Conservation (phyloP, 2,797 vertebrate species). For the Cynodonichthys magdalenae region DNA sequence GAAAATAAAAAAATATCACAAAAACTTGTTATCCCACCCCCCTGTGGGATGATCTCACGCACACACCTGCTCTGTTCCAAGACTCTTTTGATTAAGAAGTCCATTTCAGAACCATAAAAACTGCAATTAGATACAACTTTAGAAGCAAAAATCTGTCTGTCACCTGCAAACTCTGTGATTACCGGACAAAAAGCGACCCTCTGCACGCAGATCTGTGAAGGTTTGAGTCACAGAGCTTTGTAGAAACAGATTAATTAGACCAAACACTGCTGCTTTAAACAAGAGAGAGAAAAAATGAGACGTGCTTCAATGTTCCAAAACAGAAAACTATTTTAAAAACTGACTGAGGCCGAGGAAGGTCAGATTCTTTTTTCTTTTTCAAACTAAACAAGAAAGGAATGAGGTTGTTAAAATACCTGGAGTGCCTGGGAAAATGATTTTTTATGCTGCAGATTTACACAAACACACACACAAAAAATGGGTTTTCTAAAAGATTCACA, state of each 20-base stretch:
- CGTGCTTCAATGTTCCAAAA: not conserved
- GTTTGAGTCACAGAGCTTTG: not conserved
- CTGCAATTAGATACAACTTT: conserved; percentile 47
- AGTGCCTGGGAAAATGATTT: not conserved
- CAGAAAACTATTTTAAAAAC: not conserved
- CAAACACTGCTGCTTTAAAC: not conserved
- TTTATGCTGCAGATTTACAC: not conserved
- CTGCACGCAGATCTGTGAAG: not conserved
- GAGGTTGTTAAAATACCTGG: conserved; percentile 20
- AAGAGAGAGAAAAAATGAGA: not conserved
- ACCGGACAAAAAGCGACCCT: not conserved
- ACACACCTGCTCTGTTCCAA: conserved; percentile 51
- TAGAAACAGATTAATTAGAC: not conserved
- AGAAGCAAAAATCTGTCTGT: conserved; percentile 30
- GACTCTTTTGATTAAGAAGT: conserved; percentile 53
- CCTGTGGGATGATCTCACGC: not conserved
- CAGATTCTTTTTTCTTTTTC: conserved; percentile 12
- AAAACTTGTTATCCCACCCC: no score
- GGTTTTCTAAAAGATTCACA: not conserved
- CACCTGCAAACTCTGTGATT: conserved; percentile 19
- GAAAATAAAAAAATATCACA: not conserved
- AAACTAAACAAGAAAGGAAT: conserved; percentile 8
- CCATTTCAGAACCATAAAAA: conserved; percentile 47
- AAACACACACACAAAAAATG: not conserved
- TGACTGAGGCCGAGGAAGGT: not conserved